Percentiles rank a stretch among this genome's conserved stretches.
phyloP scores from a whole-genome alignment of 1,140 invertebrate species.

The Conus ventricosus region DNA sequence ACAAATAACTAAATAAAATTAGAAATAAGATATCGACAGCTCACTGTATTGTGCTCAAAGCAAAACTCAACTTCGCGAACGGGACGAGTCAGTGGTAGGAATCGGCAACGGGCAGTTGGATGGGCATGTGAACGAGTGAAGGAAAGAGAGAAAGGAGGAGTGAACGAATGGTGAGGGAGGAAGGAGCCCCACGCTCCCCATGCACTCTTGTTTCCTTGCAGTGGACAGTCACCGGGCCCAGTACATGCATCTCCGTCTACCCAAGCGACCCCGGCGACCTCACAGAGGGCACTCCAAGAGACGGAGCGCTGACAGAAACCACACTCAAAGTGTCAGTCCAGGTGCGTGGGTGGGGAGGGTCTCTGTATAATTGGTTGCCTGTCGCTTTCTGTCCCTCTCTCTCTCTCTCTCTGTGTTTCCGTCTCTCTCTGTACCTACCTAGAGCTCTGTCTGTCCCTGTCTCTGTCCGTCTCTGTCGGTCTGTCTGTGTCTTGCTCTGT shows the following conservation, averaged over 20 bases:
- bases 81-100: too few relatives aligned
- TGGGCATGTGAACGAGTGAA: too few relatives aligned
- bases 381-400: not conserved
- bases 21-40: too few relatives aligned
- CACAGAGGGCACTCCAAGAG: conserved; percentile 36
- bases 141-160: too few relatives aligned
- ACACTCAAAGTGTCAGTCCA: conserved; percentile 11
- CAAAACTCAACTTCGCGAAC: too few relatives aligned
- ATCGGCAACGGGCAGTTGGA: too few relatives aligned
- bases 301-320: not conserved
- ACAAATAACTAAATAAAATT: not conserved
- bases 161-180: too few relatives aligned
- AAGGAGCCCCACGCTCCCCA: too few relatives aligned
- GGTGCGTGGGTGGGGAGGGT: not conserved
- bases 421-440: not conserved
- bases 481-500: conserved; percentile 24
- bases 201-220: not conserved
- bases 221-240: conserved; percentile 43
- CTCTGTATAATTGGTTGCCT: not conserved
- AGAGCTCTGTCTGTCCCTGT: too few relatives aligned
- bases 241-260: conserved; percentile 56
- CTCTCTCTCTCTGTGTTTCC: not conserved
- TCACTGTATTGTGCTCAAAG: too few relatives aligned
- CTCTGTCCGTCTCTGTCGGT: not conserved
- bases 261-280: conserved; percentile 57